Evolutionary conservation across 2,113 vertebrate genomes (phyloP).

Genomic region (Taurulus bubalis): DNA sequence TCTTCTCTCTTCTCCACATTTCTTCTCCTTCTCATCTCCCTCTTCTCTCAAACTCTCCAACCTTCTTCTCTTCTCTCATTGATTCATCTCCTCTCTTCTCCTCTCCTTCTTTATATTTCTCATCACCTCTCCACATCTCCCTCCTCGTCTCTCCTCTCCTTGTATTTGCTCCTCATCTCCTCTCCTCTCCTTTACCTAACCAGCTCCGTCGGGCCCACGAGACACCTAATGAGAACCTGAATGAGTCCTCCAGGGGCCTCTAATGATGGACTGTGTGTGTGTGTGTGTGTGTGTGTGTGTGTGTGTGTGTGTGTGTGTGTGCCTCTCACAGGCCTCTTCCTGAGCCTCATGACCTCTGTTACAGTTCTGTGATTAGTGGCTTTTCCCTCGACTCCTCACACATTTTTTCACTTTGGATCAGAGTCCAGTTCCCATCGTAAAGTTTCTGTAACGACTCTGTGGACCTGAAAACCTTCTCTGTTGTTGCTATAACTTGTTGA

Average conservation of each 20-base stretch:
- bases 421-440: constrained; percentile 32
- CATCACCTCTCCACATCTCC: neutral
- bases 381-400: constrained; percentile 31
- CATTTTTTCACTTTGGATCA: constrained; percentile 44
- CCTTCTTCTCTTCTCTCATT: neutral
- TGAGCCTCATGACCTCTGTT: constrained; percentile 49
- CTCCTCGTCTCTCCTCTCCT: neutral
- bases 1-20: neutral
- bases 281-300: constrained; percentile 1
- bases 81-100: neutral
- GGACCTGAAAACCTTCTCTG: neutral
- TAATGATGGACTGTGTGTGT: constrained; percentile 41
- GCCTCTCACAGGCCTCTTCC: constrained; percentile 13
- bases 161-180: neutral
- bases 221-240: constrained; percentile 58
- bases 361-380: constrained; percentile 47
- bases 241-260: constrained; percentile 45
- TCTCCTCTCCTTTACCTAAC: constrained; percentile 18
- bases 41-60: neutral
- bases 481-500: neutral
- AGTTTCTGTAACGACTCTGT: neutral
- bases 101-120: neutral
- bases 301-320: neutral
- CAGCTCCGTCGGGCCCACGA: constrained; percentile 24
- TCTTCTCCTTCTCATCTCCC: too few relatives aligned